Base-by-base conservation (phyloP, 2,888 invertebrate genomes). In the Caenorhabditis doughertyi region DNA sequence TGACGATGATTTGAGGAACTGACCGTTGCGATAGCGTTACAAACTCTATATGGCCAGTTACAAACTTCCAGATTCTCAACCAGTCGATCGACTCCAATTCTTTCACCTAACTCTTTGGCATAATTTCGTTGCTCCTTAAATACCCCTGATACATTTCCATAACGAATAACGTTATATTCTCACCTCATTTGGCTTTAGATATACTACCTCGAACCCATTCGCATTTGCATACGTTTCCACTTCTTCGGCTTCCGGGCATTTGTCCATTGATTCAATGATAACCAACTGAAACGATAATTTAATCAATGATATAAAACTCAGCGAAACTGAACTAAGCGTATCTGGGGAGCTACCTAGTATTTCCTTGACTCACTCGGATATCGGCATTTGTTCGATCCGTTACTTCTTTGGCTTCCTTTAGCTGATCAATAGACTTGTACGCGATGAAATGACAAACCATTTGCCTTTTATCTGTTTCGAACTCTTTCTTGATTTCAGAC, bases 21-120 rank as follows among this genome's bases (percentile, higher is more conserved):
- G n/a, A 70, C 70, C 32, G 8, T 29, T 16, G 27, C 32, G n/a
- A 55, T 25, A 1, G 42, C 39, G 29, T 62, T 68, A 42, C n/a
- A 27, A 4, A 42, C 23, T 32, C 81, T 18, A 32, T 42, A 55
- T 21, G 81, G 81, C 81, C 81, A 81, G 21, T 71, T 53, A 58
- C 76, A 76, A 0, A 81, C 67, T 8, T 64, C 13, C 8, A 81
- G 49, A 0, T 53, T 51, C 58, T 81, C 81, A 0, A 76, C 39
- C 18, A 81, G 9, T 25, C 81, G 55, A 0, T 65, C 65, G 2
- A 76, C 32, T 35, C 81, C 81, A 11, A 47, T 25, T 51, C 64
- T 65, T 35, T 81, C 81, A 0, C 18, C 21, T 2, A 32, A 16
- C 3, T 49, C 44, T 21, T 62, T 21, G 1, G 81, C 70, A 2